A percentile compares a stretch with the other conserved stretches of the same genome.
Conservation (phyloP, 2,888 invertebrate species). For the Gandaritis pyraliata region DNA sequence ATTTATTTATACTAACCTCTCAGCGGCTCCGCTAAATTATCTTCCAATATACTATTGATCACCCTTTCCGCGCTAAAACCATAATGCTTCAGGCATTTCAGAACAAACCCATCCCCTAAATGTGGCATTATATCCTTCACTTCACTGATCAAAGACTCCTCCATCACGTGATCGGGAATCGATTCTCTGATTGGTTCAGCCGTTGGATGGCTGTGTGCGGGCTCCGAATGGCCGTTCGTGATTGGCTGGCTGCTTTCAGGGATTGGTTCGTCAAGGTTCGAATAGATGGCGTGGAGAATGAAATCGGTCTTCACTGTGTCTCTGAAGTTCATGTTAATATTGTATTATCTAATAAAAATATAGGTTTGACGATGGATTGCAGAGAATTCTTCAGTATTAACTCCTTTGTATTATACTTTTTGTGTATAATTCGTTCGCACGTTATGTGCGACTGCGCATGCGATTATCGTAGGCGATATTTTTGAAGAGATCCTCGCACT, state of each 20-base stretch:
- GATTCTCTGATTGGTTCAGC: slow-evolving; percentile 57
- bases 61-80: slow-evolving; percentile 90
- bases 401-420: no score
- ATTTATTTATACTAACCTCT: slow-evolving; percentile 61
- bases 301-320: slow-evolving; percentile 83
- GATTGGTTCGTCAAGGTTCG: slow-evolving; percentile 71
- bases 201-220: slow-evolving; percentile 41
- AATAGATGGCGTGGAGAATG: slow-evolving; percentile 80
- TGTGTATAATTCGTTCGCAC: no score
- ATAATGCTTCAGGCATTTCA: slow-evolving; percentile 91
- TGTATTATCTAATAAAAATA: no score
- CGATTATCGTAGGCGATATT: no score
- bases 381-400: no score
- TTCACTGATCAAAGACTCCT: slow-evolving; percentile 83
- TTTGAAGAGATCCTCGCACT: no score
- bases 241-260: slow-evolving; percentile 50
- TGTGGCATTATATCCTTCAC: slow-evolving; percentile 92
- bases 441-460: no score
- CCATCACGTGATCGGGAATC: slow-evolving; percentile 73
- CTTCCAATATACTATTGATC: slow-evolving; percentile 93
- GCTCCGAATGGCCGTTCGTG: slow-evolving; percentile 60
- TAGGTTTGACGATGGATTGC: no score
- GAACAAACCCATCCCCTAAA: slow-evolving; percentile 89
- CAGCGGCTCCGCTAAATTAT: slow-evolving; percentile 76
- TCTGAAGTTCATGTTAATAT: slow-evolving; percentile 52